Base-by-base conservation (phyloP, 2,797 vertebrate genomes). In the Dromococcyx pavoninus region DNA sequence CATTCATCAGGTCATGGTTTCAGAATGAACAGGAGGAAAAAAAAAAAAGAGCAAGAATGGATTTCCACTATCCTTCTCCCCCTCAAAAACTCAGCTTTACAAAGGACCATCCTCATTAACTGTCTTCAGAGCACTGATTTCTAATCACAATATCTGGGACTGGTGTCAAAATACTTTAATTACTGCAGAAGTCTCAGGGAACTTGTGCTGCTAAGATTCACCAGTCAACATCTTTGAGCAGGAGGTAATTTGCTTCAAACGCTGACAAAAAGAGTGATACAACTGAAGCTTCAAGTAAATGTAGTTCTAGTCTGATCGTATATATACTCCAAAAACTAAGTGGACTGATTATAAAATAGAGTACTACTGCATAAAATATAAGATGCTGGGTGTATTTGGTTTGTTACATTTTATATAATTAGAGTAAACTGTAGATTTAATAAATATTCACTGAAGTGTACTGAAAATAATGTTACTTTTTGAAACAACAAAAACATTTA, bases 1-100 rank as follows among this genome's bases (percentile, higher is more conserved):
- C 97, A 99, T 99, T 98, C 98, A 98, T 91, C 98, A 98, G 95
- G 98, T 99, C 96, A 98, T 98, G 60, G 98, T 99, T 94, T 98
- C 98, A 78, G 98, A 98, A 98, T 99, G 93, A 97, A 93, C 56
- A 81, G 75, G 64, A 16, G 9, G 73, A 71, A 14, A 41, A 56
- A 81, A 25, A n/a, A n/a, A 19, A 19, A 57, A 71, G 67, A 57
- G 11, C 50, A 65, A 61, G 50, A 61, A 71, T 17, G 44, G 46
- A 57, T 72, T 85, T 77, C 43, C 56, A 48, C 46, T 23, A 46
- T 21, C 58, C 14, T 23, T 11, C 14, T 4, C 12, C 2, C 53
- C 18, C 43, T 57, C 28, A n/a, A 61, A 72, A 88, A 44, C 12
- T 51, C 58, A 35, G 7, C 39, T 57, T 78, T 35, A 17, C 76